Base-by-base conservation (phyloP, 35 echinoderm and acorn worm species). In the Ophioderma brevispina region DNA sequence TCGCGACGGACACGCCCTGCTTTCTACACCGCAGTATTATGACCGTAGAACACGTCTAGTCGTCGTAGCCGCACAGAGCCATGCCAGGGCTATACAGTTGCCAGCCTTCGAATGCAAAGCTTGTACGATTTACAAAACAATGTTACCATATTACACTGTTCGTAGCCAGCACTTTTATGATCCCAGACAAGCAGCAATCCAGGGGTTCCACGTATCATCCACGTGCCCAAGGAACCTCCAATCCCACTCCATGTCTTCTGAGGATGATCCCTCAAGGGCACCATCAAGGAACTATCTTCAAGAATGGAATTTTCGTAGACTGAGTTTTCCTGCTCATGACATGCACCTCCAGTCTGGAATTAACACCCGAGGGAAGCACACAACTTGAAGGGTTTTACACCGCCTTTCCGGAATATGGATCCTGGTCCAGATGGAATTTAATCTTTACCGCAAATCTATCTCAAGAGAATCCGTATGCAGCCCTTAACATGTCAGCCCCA, bases 101-200 rank as follows among this genome's bases (percentile, higher is more conserved):
- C 31, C 75, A 55, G 76, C 90, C 90, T 17, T 39, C 90, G 14
- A 64, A 46, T 59, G 81, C 89, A 81, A 81, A 77, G 81, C 33
- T 91, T 14, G 82, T 91, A 70, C 90, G 75, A n/a, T 18, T 82
- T 75, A 37, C 35, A 35, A 32, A 89, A 89, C 50, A 78, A 37
- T 19, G 90, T 91, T n/a, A 25, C 90, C 90, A 1, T 85, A 76
- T 82, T 91, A 85, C 82, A 85, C 41, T n/a, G 81, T 40, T n/a
- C 43, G 25, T 32, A 91, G 90, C 38, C 59, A 86, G 21, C 21
- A 36, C 1, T 41, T 76, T 38, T 75, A 39, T 14, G 42, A 40
- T 77, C 90, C 39, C 14, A 34, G 82, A n/a, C 76, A 36, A 5
- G 38, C 55, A 0, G 90, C 64, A 52, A 42, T 31, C n/a, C 82